Conservation (phyloP, 2,888 invertebrate genomes). For the Drosophila prostipennis region DNA sequence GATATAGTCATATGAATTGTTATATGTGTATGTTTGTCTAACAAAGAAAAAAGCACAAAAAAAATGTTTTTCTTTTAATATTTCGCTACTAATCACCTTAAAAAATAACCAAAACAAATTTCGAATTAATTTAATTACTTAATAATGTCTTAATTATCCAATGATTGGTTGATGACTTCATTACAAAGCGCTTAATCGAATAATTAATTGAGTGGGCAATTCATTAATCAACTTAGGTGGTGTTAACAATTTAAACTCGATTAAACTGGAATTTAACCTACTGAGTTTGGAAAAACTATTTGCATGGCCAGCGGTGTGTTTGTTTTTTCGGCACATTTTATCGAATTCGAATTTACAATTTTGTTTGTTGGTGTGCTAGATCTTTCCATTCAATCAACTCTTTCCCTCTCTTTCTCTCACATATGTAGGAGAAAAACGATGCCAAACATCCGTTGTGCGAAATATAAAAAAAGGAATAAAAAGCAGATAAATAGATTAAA, state of each 20-base stretch:
- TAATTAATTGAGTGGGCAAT: slow-evolving; percentile 7
- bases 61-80: too few species aligned
- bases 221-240: slow-evolving; percentile 18
- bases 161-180: slow-evolving; percentile 33
- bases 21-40: too few species aligned
- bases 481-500: slow-evolving; percentile 29
- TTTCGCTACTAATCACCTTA: neutral
- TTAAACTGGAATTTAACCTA: slow-evolving; percentile 10
- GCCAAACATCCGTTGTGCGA: slow-evolving; percentile 65
- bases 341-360: slow-evolving; percentile 37
- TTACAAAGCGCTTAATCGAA: slow-evolving; percentile 28
- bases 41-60: too few species aligned
- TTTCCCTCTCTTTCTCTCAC: slow-evolving; percentile 2
- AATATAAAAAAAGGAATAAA: slow-evolving; percentile 27
- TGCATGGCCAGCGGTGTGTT: neutral
- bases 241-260: slow-evolving; percentile 15
- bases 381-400: slow-evolving; percentile 15
- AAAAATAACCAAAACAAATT: neutral
- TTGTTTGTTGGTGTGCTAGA: slow-evolving; percentile 25
- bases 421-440: slow-evolving; percentile 40
- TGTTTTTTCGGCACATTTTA: slow-evolving; percentile 24
- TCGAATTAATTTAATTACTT: slow-evolving; percentile 3
- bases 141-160: slow-evolving; percentile 26
- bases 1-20: too few species aligned
- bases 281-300: neutral